Percentiles rank a stretch among this genome's conserved stretches.
phyloP scores from a whole-genome alignment of 2,888 invertebrate species.

The Galeopsomyia nigrocyanea region DNA sequence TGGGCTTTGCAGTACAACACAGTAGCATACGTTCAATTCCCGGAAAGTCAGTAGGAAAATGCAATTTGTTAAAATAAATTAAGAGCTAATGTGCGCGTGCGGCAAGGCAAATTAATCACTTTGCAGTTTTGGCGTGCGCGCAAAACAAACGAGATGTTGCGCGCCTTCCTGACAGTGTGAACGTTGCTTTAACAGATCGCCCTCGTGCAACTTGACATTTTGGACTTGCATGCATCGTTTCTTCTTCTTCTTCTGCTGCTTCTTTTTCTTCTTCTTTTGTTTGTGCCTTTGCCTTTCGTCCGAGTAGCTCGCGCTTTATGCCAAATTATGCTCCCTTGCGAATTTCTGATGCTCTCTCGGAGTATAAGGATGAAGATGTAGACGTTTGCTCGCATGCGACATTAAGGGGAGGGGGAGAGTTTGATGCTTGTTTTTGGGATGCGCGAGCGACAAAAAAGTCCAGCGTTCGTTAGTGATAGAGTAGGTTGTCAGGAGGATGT shows the following conservation, averaged over 20 bases:
- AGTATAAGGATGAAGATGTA: too few species aligned
- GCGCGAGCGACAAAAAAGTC: too few species aligned
- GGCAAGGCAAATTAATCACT: slow-evolving; percentile 41
- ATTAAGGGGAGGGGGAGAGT: too few species aligned
- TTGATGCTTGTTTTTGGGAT: too few species aligned
- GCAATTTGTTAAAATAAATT: slow-evolving; percentile 45
- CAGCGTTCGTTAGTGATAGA: too few species aligned
- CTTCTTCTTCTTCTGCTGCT: not conserved
- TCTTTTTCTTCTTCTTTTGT: not conserved
- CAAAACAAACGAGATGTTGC: slow-evolving; percentile 39
- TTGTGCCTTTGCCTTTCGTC: not conserved
- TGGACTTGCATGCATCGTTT: not conserved
- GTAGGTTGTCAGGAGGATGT: too few species aligned
- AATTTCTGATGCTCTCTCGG: too few species aligned
- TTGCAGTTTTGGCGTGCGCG: not conserved
- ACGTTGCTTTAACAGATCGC: slow-evolving; percentile 37
- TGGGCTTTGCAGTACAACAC: too few species aligned
- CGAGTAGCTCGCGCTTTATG: too few species aligned
- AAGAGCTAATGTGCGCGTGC: slow-evolving; percentile 33
- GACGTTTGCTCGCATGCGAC: too few species aligned
- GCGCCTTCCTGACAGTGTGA: slow-evolving; percentile 22
- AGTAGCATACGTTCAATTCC: not conserved
- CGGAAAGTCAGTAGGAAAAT: slow-evolving; percentile 26
- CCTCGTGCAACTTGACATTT: slow-evolving; percentile 36
- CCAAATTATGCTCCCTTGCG: too few species aligned